Evolutionary conservation across 2,888 invertebrate genomes (phyloP).

Genomic region (Andrena bicolor): DNA sequence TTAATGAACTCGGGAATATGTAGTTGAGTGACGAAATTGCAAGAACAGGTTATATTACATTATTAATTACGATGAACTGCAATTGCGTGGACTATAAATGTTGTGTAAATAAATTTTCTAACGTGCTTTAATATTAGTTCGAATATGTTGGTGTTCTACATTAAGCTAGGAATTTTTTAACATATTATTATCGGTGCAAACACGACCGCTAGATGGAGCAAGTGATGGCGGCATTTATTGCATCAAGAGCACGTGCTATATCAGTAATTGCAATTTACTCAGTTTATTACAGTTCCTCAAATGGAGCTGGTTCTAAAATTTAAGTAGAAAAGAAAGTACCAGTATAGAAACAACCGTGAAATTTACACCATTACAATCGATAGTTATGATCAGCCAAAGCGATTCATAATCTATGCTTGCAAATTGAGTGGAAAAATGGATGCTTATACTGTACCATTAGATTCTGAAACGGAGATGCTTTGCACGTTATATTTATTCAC

Average conservation of each 20-base stretch:
- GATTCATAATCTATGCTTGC: background rate
- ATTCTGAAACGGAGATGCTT: constrained; percentile 84
- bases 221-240: background rate
- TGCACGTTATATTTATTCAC: constrained; percentile 87
- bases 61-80: too few relatives aligned
- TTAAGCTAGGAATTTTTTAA: background rate
- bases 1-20: too few relatives aligned
- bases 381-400: background rate
- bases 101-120: background rate
- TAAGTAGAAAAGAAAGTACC: background rate
- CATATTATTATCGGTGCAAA: background rate
- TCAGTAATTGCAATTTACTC: background rate
- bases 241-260: background rate
- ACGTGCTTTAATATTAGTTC: background rate
- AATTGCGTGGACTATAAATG: background rate
- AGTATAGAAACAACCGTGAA: background rate
- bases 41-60: too few relatives aligned
- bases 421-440: constrained; percentile 55
- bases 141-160: background rate
- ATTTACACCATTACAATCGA: background rate
- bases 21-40: too few relatives aligned
- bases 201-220: background rate
- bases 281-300: background rate
- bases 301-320: background rate
- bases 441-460: constrained; percentile 79